Evolutionary conservation across 2,888 invertebrate genomes (phyloP), one percentile per base, ranked within the genome.

Genomic region (Eupithecia tripunctaria): DNA sequence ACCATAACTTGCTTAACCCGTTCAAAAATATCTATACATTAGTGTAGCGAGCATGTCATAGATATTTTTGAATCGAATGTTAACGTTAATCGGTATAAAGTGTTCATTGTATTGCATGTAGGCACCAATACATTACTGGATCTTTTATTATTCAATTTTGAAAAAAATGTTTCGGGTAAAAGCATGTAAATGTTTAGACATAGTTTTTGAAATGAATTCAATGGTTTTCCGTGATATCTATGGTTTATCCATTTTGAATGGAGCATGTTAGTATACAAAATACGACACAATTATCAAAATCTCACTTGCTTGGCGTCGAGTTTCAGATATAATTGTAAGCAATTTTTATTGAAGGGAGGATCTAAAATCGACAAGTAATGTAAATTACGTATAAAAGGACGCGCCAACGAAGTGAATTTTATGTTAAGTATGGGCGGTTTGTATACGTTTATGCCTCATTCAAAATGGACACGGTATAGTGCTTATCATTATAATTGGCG

Each of bases 41-140:
- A 71, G 68, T 73, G 71, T 77, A 75, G 65, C 62, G 62, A 76
- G 76, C 78, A 73, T 78, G 70, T 71, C 29, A 82, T 86, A 85
- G 85, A 87, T 91, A 86, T 89, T 89, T 89, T 89, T 89, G 86
- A 82, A 87, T 82, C 81, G 81, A 78, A 71, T 80, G 82, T 85
- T 81, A 83, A 81, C 84, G 85, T 84, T 84, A 84, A 85, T 83
- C 82, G 79, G 81, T 82, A 81, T 76, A 82, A 81, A 85, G 84
- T 90, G 87, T 90, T 84, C 81, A 84, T 87, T 85, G 82, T 88
- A 68, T 71, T 93, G 94, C 93, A 93, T 94, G 93, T 91, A 93
- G 92, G 88, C 84, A 88, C 88, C 85, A 85, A 79, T 86, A 90
- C 88, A 91, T 91, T 43, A 25, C 81, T 83, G 82, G 80, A 70